Conservation (phyloP, 2,888 invertebrate genomes). For the Poecilus cupreus region DNA sequence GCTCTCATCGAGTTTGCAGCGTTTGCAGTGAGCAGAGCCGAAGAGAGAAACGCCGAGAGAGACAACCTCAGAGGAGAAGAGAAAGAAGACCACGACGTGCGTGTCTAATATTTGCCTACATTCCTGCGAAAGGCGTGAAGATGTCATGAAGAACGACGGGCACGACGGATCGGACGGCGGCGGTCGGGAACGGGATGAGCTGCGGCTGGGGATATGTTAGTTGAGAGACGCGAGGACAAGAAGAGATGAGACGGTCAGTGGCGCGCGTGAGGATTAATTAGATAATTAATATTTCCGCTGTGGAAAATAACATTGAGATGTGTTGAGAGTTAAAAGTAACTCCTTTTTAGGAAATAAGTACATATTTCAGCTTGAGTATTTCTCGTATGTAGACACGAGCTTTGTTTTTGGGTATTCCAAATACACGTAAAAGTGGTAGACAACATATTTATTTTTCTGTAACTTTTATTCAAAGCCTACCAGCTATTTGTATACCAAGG, state of each 20-base stretch:
- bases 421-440: too few relatives aligned
- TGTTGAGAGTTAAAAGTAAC: neutral
- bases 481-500: too few relatives aligned
- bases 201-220: neutral
- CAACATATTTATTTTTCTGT: too few relatives aligned
- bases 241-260: too few relatives aligned
- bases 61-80: too few relatives aligned
- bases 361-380: too few relatives aligned
- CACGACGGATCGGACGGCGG: neutral
- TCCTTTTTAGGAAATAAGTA: neutral
- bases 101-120: slow-evolving; percentile 61
- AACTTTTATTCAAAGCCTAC: too few relatives aligned
- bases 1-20: too few relatives aligned
- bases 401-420: too few relatives aligned
- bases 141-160: slow-evolving; percentile 62
- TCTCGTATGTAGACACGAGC: too few relatives aligned
- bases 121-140: slow-evolving; percentile 69
- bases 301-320: neutral
- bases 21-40: too few relatives aligned
- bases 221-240: neutral
- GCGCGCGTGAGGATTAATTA: too few relatives aligned
- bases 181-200: neutral
- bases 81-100: slow-evolving; percentile 3
- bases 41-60: neutral
- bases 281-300: neutral